A percentile compares a stretch with the other conserved stretches of the same genome.
These are phyloP conservation scores for Geodia barretti DNA, from an alignment of 37 sponge, comb jelly and placozoan species.

Conservation along the genomic window DNA sequence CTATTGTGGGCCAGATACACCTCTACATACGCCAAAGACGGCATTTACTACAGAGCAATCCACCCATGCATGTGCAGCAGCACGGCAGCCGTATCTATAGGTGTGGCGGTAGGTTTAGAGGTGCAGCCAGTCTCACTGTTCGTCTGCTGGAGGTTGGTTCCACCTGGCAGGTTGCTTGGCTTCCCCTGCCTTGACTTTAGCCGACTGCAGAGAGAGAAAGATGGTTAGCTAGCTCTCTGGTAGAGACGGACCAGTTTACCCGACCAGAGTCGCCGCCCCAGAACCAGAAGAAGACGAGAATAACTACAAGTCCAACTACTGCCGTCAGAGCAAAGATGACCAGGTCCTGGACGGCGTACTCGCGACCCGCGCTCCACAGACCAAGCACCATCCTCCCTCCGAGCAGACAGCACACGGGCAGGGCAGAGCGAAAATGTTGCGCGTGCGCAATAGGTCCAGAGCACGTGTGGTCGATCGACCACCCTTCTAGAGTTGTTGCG, in stretches of 20 bases:
- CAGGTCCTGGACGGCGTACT: slow-evolving; percentile 24
- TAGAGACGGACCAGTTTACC: too few species aligned
- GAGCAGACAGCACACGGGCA: neutral
- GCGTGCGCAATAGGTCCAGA: slow-evolving; percentile 4
- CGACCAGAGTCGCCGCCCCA: slow-evolving; percentile 2
- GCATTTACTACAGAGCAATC: too few species aligned
- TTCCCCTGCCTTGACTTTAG: neutral
- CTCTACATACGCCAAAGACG: too few species aligned
- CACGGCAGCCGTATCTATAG: too few species aligned
- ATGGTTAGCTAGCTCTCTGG: neutral
- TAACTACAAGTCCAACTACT: slow-evolving; percentile 56
- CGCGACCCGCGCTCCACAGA: neutral
- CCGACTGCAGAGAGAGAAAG: neutral
- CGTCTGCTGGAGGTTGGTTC: neutral
- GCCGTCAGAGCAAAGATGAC: slow-evolving; percentile 77
- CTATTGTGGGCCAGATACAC: too few species aligned
- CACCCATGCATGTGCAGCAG: too few species aligned
- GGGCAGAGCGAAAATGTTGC: slow-evolving; percentile 10
- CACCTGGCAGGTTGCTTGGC: neutral
- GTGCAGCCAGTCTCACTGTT: too few species aligned
- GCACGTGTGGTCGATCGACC: neutral
- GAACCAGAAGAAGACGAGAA: slow-evolving; percentile 41
- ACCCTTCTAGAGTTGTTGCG: neutral
- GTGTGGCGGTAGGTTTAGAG: too few species aligned
- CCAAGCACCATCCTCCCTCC: neutral